These are phyloP conservation scores for Burhinus oedicnemus DNA, from an alignment of 2,113 vertebrate genomes.

Conservation along the genomic window DNA sequence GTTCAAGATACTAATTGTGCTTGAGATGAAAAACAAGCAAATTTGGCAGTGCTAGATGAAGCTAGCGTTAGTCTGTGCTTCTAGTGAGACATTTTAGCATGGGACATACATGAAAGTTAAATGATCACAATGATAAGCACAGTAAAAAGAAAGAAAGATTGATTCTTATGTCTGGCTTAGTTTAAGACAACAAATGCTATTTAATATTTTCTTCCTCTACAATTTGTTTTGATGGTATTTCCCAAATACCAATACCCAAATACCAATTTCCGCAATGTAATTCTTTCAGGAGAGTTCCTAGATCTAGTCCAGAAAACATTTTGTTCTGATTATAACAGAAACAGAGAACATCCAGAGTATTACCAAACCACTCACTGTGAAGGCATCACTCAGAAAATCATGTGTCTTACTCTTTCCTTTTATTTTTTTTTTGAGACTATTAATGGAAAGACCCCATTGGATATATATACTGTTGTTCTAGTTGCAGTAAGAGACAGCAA, in stretches of 20 bases:
- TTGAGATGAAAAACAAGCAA: constrained; percentile 42
- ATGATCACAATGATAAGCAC: background rate
- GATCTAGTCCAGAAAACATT: background rate
- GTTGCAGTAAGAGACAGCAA: background rate
- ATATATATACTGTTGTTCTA: background rate
- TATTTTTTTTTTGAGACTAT: background rate
- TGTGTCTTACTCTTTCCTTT: background rate
- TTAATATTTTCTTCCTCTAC: background rate
- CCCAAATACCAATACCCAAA: too few relatives aligned
- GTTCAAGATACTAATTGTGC: constrained; percentile 25
- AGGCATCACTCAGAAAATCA: background rate
- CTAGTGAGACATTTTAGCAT: background rate
- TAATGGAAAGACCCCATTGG: background rate
- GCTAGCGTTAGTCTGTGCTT: background rate
- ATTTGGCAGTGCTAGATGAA: constrained; percentile 20
- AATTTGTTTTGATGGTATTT: background rate
- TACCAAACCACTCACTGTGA: background rate
- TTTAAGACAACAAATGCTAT: background rate
- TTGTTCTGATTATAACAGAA: background rate
- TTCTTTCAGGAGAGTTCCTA: background rate
- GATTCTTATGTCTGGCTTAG: background rate
- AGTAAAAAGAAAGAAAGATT: background rate
- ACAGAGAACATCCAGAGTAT: background rate
- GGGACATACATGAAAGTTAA: background rate
- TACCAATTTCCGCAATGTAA: background rate